These are phyloP conservation scores for Drosophila peninsularis DNA, from an alignment of 2,888 invertebrate species.

Conservation along the genomic window DNA sequence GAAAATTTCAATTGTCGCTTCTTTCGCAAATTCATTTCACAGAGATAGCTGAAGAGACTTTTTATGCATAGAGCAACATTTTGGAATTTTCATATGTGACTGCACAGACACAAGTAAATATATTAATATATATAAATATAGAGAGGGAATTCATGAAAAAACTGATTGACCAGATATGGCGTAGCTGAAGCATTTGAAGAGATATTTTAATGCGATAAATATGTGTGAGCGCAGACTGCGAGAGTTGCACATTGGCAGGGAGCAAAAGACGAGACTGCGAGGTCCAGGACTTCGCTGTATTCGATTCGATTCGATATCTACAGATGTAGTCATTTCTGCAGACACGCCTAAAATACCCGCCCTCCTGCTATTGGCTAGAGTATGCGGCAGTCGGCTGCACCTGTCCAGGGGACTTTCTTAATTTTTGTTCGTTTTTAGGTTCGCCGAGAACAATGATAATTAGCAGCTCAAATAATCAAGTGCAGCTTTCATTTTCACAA, in stretches of 20 bases:
- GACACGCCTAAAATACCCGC: too few relatives aligned
- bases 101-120: not conserved
- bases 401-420: not conserved
- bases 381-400: constrained; percentile 5
- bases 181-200: not conserved
- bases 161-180: not conserved
- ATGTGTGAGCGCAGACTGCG: too few relatives aligned
- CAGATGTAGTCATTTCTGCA: too few relatives aligned
- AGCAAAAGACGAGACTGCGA: too few relatives aligned
- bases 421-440: constrained; percentile 12
- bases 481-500: constrained; percentile 74
- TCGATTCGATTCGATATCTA: too few relatives aligned
- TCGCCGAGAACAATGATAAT: constrained; percentile 61
- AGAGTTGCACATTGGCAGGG: too few relatives aligned
- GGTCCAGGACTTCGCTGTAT: too few relatives aligned
- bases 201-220: not conserved
- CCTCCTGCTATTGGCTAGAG: too few relatives aligned
- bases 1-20: not conserved
- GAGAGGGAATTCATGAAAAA: too few relatives aligned
- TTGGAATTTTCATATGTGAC: not conserved
- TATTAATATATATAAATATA: not conserved
- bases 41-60: not conserved
- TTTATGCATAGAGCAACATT: not conserved
- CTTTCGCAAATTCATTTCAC: not conserved
- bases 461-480: constrained; percentile 74